Evolutionary conservation across 2,113 vertebrate species (phyloP), one percentile per base, ranked within the genome.

Genomic region (Pedetes capensis): DNA sequence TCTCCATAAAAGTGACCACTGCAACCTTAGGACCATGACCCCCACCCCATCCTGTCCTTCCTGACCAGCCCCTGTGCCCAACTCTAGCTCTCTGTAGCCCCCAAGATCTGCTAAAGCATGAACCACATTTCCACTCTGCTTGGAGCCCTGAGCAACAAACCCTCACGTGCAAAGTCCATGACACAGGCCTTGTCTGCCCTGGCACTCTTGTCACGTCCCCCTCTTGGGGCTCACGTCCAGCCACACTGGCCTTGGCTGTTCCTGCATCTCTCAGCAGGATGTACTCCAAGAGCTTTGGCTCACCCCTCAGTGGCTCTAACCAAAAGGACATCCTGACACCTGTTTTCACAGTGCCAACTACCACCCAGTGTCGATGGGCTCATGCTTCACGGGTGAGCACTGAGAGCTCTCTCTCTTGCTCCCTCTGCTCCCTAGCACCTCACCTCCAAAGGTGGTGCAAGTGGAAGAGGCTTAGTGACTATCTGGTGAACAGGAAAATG

Each of bases 401-500:
- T 16, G 2, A 16, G 37, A 25, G 51, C 17, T 6, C 66, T 17
- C 23, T n/a, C 20, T 87, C 29, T 17, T 27, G 53, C 42, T 25
- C 12, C 39, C 53, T 68, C 22, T 68, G 64, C 32, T 53, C 25
- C n/a, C 42, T 32, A 8, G 61, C 12, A 34, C 44, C n/a, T 80
- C 42, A 16, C 61, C 61, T n/a, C 53, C 51, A 10, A 59, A 49
- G 39, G 34, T 39, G 37, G 42, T 23, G 3, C 12, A 25, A 4
- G 37, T 23, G 23, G n/a, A 44, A 59, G 4, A 6, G 4, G n/a
- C 14, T 32, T 37, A 47, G 32, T 18, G 51, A 61, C 25, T 16
- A 5, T 3, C 1, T 63, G 29, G 69, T 25, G 18, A 14, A 3
- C 1, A 18, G 0, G 1, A 37, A 57, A 9, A 32, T 22, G 23